Evolutionary conservation across 2,113 vertebrate species (phyloP), one percentile per base, ranked within the genome.

Genomic region (Pithys albifrons): DNA sequence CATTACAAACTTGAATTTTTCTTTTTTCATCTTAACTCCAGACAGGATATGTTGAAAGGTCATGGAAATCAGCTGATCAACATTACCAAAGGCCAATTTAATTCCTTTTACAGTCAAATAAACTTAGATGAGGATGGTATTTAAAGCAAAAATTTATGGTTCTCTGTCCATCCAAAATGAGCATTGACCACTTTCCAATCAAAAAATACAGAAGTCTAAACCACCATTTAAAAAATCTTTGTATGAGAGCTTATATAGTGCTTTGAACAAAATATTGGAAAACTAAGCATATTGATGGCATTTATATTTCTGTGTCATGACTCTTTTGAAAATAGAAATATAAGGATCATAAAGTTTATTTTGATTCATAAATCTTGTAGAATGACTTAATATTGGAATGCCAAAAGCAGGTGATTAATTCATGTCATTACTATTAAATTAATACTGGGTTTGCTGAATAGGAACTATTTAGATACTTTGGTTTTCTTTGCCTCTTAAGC

Each of bases 41-140:
- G 93, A 76, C 46, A 97, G 67, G 54, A 85, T 94, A 93, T 96
- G 14, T 75, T 78, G 72, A 97, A 97, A 97, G 71, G 92, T 97
- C 95, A 98, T 10, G 25, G 75, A 95, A 91, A 96, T 14, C 72
- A 97, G 57, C 71, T 88, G 80, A 96, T 94, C 69, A 95, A 23
- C 57, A 74, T 97, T 96, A 91, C 61, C 89, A 84, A 94, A 78
- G 78, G 86, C 65, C 85, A 97, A 89, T 96, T 96, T 96, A 87
- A 97, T 97, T 96, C 88, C 17, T 95, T 91, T 91, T 89, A 61
- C 41, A 89, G 67, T 84, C 51, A 97, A 96, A 91, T 76, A 31
- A 95, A 95, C 75, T 94, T 96, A 93, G 67, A 97, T 93, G 15
- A 66, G 58, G 20, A 84, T 88, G 45, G 12, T 93, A 91, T 97